Conservation (phyloP, 2,113 vertebrate species). For the Felis chaus region DNA sequence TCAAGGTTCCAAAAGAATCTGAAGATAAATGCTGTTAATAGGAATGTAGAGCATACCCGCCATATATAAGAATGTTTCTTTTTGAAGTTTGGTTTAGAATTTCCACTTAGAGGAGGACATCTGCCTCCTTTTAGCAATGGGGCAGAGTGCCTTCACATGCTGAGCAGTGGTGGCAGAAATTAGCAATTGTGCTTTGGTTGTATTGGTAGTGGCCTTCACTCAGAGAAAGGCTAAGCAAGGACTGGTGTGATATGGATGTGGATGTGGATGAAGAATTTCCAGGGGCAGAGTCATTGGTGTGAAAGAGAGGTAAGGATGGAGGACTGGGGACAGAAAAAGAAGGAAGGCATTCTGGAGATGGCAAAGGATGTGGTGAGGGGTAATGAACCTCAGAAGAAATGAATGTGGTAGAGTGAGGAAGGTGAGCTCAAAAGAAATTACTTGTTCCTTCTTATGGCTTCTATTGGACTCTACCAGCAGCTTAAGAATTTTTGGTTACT, state of each 20-base stretch:
- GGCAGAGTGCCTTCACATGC: not conserved
- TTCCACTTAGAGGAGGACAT: not conserved
- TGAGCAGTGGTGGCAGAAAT: not conserved
- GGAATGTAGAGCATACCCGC: not conserved
- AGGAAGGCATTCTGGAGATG: not conserved
- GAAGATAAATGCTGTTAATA: not conserved
- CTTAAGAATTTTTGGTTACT: not conserved
- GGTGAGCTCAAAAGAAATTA: not conserved
- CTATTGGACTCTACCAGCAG: not conserved
- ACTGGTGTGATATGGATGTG: not conserved
- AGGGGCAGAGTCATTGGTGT: not conserved
- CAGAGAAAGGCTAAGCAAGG: not conserved
- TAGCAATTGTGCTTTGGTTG: not conserved
- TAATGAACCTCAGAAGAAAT: not conserved
- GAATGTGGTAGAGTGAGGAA: not conserved
- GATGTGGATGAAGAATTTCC: not conserved
- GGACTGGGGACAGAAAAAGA: not conserved
- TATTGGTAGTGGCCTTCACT: not conserved
- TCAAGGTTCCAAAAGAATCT: not conserved
- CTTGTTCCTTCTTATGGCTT: not conserved
- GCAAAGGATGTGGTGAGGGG: not conserved
- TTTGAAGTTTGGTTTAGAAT: not conserved
- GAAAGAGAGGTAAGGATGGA: not conserved
- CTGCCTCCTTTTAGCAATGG: not conserved
- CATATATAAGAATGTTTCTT: not conserved